These are phyloP conservation scores for Baccha elongata DNA, from an alignment of 2,888 invertebrate species.

Conservation along the genomic window DNA sequence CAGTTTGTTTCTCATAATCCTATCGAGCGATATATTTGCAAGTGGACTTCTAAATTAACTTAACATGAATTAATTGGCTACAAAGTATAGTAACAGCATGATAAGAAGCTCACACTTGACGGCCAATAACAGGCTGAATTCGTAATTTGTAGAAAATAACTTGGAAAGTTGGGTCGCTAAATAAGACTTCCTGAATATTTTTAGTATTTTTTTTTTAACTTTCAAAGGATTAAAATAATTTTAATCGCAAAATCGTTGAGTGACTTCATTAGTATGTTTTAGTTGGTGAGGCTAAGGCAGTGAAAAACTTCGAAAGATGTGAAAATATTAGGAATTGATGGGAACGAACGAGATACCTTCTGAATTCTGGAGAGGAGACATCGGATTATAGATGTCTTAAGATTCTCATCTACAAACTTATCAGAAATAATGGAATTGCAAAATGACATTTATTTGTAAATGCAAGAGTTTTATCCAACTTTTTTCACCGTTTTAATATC, in stretches of 20 bases:
- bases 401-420: too few species aligned
- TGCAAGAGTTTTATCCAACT: too few species aligned
- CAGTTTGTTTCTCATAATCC: slow-evolving; percentile 54
- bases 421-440: too few species aligned
- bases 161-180: neutral
- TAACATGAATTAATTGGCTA: slow-evolving; percentile 50
- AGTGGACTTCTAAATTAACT: slow-evolving; percentile 37
- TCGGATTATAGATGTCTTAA: too few species aligned
- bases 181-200: neutral
- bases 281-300: too few species aligned
- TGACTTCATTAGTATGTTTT: too few species aligned
- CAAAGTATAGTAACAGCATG: slow-evolving; percentile 43
- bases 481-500: too few species aligned
- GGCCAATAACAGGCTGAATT: slow-evolving; percentile 1
- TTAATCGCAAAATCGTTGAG: neutral
- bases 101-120: slow-evolving; percentile 41
- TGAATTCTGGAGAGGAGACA: too few species aligned
- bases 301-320: too few species aligned
- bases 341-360: too few species aligned
- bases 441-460: too few species aligned
- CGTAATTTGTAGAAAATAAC: slow-evolving; percentile 1
- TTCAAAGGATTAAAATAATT: neutral
- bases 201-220: neutral
- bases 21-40: slow-evolving; percentile 21
- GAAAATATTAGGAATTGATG: too few species aligned